Evolutionary conservation across 2,888 invertebrate species (phyloP).

Genomic region (Plutella xylostella): DNA sequence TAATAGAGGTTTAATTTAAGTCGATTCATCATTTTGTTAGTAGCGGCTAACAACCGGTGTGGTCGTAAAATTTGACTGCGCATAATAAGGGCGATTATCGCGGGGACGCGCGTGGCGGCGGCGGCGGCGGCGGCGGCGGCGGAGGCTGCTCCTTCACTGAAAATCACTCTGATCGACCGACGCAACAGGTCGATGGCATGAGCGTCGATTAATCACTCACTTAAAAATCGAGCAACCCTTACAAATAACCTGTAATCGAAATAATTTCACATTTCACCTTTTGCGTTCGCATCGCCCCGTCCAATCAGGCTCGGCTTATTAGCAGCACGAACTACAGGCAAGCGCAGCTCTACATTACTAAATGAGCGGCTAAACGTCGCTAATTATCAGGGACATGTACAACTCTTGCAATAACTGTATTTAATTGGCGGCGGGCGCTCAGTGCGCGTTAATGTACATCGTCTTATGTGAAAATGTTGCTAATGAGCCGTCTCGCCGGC

Average conservation of each 20-base stretch:
- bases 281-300: no score
- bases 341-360: constrained; percentile 45
- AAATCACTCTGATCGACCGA: constrained; percentile 58
- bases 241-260: no score
- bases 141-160: constrained; percentile 51
- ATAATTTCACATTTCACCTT: no score
- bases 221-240: no score
- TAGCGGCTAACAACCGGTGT: constrained; percentile 53
- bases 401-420: constrained; percentile 52
- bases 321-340: constrained; percentile 1
- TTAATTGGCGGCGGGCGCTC: constrained; percentile 49
- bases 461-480: constrained; percentile 60
- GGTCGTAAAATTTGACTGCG: constrained; percentile 67
- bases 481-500: constrained; percentile 50
- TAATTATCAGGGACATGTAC: constrained; percentile 46
- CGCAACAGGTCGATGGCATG: no score
- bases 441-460: constrained; percentile 46
- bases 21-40: constrained; percentile 52
- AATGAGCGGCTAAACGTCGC: constrained; percentile 52
- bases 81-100: constrained; percentile 62
- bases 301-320: not conserved
- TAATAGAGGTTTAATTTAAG: constrained; percentile 51
- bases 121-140: constrained; percentile 29
- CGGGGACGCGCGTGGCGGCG: constrained; percentile 40
- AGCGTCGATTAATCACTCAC: no score